Evolutionary conservation across 2,113 vertebrate genomes (phyloP).

Genomic region (Rhombomys opimus): DNA sequence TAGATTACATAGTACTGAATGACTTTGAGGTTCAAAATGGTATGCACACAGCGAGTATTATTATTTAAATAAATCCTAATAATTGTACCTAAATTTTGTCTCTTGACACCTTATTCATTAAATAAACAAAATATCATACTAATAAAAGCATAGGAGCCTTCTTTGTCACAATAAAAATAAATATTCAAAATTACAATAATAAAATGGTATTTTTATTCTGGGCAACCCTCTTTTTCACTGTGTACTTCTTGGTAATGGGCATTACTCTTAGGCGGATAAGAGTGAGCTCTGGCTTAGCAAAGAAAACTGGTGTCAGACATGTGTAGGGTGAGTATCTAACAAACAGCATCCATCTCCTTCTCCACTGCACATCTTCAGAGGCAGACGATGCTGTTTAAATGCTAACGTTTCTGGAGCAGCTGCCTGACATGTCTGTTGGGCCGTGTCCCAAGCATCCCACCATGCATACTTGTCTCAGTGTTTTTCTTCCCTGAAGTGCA

Average conservation of each 20-base stretch:
- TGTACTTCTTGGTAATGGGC: not conserved
- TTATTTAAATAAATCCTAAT: conserved; percentile 53
- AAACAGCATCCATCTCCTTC: conserved; percentile 69
- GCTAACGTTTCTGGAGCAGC: conserved; percentile 60
- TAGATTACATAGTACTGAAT: conserved; percentile 9
- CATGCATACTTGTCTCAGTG: not conserved
- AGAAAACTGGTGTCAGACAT: conserved; percentile 42
- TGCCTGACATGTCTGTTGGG: not conserved
- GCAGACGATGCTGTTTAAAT: conserved; percentile 61
- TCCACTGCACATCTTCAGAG: conserved; percentile 55
- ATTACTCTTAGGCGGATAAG: not conserved
- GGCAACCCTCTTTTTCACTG: not conserved
- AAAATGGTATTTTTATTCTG: not conserved
- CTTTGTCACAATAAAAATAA: conserved; percentile 31
- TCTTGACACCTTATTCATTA: conserved; percentile 50
- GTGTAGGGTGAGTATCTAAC: conserved; percentile 48
- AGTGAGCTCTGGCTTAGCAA: not conserved
- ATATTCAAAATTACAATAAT: not conserved
- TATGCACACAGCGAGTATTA: not conserved
- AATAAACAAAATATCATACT: conserved; percentile 38
- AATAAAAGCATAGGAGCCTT: conserved; percentile 19
- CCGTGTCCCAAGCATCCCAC: not conserved
- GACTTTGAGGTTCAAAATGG: conserved; percentile 13
- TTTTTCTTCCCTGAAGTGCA: not conserved
- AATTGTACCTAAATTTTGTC: not conserved